Percentiles rank a stretch among this genome's conserved stretches.
phyloP scores from a whole-genome alignment of 2,113 vertebrate species.

The Anhinga rufa region DNA sequence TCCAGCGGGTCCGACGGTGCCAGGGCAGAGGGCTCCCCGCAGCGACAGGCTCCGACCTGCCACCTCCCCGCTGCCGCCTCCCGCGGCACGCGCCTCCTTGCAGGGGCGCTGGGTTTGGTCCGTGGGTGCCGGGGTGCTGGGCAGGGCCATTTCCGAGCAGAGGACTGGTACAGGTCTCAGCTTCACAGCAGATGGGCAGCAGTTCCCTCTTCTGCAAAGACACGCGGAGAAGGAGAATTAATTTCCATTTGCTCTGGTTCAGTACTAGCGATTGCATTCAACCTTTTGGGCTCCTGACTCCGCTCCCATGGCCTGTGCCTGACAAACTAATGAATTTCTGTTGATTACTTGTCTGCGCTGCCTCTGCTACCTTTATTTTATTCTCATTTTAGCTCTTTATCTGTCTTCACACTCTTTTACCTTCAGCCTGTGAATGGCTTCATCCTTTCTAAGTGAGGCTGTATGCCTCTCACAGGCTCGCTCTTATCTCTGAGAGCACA shows the following conservation, averaged over 20 bases:
- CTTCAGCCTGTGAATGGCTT: neutral
- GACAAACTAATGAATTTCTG: neutral
- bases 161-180: neutral
- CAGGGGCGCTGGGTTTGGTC: neutral
- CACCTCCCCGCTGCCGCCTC: too few species aligned
- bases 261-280: neutral
- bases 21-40: rapidly evolving
- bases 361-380: neutral
- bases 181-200: neutral
- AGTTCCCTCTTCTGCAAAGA: neutral
- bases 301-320: neutral
- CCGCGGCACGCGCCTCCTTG: neutral
- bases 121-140: rapidly evolving
- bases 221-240: neutral
- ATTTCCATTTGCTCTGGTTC: neutral
- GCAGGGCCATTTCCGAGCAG: neutral
- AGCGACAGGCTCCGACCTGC: neutral
- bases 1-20: rapidly evolving
- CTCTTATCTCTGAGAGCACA: neutral
- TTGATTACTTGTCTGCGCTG: neutral
- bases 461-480: neutral
- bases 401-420: neutral
- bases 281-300: neutral
- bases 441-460: neutral
- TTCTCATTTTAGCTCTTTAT: neutral